Percentiles rank a stretch among this genome's conserved stretches.
Conservation (phyloP, 2,113 vertebrate genomes). For the Pteronura brasiliensis region DNA sequence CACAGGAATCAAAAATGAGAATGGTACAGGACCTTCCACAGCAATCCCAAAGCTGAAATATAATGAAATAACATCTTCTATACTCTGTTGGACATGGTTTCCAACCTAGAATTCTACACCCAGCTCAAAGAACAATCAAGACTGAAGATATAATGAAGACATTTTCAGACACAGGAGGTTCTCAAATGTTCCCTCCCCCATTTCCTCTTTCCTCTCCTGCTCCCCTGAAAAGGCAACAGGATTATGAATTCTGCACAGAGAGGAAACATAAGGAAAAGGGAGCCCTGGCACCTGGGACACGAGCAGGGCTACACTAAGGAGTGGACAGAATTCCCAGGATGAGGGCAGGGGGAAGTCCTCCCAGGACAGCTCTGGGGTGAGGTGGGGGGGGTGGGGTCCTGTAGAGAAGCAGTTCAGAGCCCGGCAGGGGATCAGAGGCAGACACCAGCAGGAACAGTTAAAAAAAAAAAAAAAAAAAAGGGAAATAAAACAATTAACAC, state of each 20-base stretch:
- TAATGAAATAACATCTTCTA: neutral
- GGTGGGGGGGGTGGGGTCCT: rapidly evolving
- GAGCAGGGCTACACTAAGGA: neutral
- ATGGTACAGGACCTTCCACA: neutral
- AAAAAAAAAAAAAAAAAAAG: neutral
- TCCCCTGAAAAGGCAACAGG: neutral
- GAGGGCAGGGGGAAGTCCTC: neutral
- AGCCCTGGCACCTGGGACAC: neutral
- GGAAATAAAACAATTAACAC: neutral
- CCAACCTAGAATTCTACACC: neutral
- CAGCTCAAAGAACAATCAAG: neutral
- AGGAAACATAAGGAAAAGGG: neutral
- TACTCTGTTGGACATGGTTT: neutral
- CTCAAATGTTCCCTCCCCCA: neutral
- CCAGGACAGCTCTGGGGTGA: neutral
- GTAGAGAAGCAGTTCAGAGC: neutral
- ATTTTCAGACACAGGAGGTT: neutral
- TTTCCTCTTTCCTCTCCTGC: neutral
- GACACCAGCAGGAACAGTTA: neutral
- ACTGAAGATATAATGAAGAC: neutral
- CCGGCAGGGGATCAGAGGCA: rapidly evolving
- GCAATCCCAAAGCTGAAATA: neutral
- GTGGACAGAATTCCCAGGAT: neutral
- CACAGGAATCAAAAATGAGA: neutral
- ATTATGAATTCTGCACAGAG: neutral